phyloP scores from a whole-genome alignment of 1,140 invertebrate genomes.

The Lycorma delicatula region DNA sequence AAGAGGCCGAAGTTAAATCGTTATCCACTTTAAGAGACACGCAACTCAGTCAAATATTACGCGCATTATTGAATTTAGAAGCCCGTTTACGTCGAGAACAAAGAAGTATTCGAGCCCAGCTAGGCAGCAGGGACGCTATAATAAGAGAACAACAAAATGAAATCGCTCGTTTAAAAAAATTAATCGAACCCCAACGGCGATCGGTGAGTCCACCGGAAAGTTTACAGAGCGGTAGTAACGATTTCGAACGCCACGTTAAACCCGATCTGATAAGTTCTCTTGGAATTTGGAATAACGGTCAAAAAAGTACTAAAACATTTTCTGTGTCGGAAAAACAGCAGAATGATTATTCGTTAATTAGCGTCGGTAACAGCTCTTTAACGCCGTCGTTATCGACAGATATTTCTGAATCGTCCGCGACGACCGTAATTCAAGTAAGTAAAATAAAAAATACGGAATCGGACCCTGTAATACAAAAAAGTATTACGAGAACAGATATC shows the following conservation, averaged over 20 bases:
- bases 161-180: constrained; percentile 49
- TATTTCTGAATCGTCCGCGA: no score
- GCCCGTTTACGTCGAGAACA: constrained; percentile 64
- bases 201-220: constrained; percentile 36
- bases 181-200: constrained; percentile 31
- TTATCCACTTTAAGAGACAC: constrained; percentile 52
- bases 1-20: constrained; percentile 47
- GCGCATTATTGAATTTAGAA: constrained; percentile 58
- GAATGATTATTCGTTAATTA: no score
- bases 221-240: constrained; percentile 43
- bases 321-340: no score
- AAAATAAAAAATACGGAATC: no score
- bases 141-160: constrained; percentile 59
- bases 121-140: constrained; percentile 59
- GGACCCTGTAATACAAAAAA: no score
- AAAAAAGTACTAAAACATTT: no score
- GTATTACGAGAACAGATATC: no score
- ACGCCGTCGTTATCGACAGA: no score
- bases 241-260: constrained; percentile 28
- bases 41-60: constrained; percentile 55
- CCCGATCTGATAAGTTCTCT: constrained; percentile 31
- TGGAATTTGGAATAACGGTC: constrained; percentile 24
- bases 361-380: no score
- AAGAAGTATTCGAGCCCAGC: constrained; percentile 54
- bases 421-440: no score